phyloP scores from a whole-genome alignment of 2,797 vertebrate genomes.

The Sphaeramia orbicularis region DNA sequence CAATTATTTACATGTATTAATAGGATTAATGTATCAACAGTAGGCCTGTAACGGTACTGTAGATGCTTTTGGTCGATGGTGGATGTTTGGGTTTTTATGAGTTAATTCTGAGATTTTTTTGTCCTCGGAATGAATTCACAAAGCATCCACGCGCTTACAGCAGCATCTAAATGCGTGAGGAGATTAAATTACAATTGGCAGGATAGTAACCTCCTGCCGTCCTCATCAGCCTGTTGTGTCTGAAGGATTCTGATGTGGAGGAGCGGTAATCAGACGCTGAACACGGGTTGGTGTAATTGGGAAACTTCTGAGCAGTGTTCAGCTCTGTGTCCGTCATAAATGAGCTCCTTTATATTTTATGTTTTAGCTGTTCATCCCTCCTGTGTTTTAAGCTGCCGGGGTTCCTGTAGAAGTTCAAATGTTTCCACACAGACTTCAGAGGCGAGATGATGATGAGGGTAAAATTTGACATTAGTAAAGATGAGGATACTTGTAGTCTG shows the following conservation, averaged over 20 bases:
- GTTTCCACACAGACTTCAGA: conserved; percentile 12
- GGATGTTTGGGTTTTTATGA: no score
- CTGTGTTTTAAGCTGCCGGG: conserved; percentile 1
- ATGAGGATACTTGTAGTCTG: conserved; percentile 6
- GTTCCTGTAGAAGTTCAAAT: background rate
- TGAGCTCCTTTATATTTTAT: background rate
- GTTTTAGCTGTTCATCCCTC: background rate
- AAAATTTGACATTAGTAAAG: conserved; percentile 10
- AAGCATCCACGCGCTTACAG: background rate
- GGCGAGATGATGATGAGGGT: conserved; percentile 7
- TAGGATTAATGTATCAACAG: no score
- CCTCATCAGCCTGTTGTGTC: conserved; percentile 8
- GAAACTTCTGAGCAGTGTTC: background rate
- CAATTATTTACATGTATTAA: no score
- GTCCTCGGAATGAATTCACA: background rate
- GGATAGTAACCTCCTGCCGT: conserved; percentile 1
- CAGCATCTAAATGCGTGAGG: background rate
- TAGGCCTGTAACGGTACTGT: no score
- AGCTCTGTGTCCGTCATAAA: background rate
- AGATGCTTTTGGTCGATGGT: no score
- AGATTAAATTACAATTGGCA: background rate
- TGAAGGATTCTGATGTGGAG: conserved; percentile 15
- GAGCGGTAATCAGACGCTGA: conserved; percentile 5
- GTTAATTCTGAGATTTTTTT: background rate
- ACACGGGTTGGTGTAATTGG: background rate